Conservation (phyloP, 2,113 vertebrate species). For the Todiramphus chloris region DNA sequence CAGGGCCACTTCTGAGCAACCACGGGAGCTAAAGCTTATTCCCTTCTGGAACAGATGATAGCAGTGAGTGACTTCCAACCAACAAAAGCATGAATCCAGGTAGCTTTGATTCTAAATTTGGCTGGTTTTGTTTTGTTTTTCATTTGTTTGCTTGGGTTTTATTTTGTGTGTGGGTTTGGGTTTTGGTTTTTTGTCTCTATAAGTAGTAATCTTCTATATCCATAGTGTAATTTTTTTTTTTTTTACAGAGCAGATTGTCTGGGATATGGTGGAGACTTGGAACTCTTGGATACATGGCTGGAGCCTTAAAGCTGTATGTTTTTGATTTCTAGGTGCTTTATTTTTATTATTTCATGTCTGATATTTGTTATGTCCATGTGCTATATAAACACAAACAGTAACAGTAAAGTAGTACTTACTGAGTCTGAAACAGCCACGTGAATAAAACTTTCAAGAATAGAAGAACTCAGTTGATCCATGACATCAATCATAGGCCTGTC, state of each 20-base stretch:
- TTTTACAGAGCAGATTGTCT: not conserved
- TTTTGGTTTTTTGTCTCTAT: not conserved
- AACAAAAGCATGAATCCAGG: not conserved
- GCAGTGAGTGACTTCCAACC: not conserved
- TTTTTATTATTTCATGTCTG: not conserved
- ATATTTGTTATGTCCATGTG: not conserved
- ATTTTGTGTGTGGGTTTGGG: too few relatives aligned
- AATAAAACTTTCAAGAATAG: constrained; percentile 95
- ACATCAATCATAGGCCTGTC: constrained; percentile 98
- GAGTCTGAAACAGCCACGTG: constrained; percentile 95
- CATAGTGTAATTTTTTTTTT: not conserved
- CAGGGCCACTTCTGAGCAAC: not conserved
- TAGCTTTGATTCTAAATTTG: not conserved
- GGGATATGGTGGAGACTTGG: not conserved
- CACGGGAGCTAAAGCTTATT: not conserved
- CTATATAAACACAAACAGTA: not conserved
- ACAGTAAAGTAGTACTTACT: constrained; percentile 75
- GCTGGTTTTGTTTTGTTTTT: not conserved
- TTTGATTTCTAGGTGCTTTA: not conserved
- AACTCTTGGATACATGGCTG: not conserved
- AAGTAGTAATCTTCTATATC: not conserved
- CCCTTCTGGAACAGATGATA: not conserved
- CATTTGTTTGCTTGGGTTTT: not conserved
- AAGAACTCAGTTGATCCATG: constrained; percentile 96
- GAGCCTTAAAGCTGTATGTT: not conserved